Evolutionary conservation across 2,888 invertebrate genomes (phyloP), one percentile per base, ranked within the genome.

Genomic region (Coremacera marginata): DNA sequence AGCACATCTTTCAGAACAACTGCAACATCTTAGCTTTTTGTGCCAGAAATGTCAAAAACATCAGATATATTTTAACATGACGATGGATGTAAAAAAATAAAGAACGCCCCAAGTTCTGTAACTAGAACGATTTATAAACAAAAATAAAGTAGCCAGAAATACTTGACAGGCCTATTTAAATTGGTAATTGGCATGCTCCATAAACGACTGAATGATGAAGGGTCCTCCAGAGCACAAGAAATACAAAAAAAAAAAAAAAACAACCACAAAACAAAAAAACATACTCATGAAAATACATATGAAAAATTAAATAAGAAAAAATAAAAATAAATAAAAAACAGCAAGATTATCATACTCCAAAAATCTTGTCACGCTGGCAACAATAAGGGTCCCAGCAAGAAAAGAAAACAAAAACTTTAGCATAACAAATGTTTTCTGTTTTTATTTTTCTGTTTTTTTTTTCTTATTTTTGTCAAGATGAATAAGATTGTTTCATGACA

Each of bases 111-210:
- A 25, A 72, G 68, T 4, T 27, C 27, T 44, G 25, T 5, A 5
- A 9, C 16, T n/a, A 67, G n/a, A 51, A 19, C 4, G 19, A 67
- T 22, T 11, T 19, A 49, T 51, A 68, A 51, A 49, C 25, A 51
- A 68, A 51, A 34, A 49, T 49, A n/a, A 22, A 44, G 19, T 9
- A 76, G 52, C 68, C 65, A 62, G 37, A 74, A 80, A 82, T 83
- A 82, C 83, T 84, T 84, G 84, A 85, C 84, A 84, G 84, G 80
- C 84, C 82, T 83, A 84, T 84, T 86, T 83, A 84, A 84, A 84
- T 84, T 83, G 84, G 83, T 85, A 86, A 86, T 86, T 86, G 85
- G 84, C 85, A 83, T 85, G 85, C 84, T 83, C 79, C 82, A 80
- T 78, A 75, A 77, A 74, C 49, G 73, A 49, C 70, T 27, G 72